A percentile compares a stretch with the other conserved stretches of the same genome.
phyloP scores from a whole-genome alignment of 2,797 vertebrate genomes.

The Argya squamiceps region DNA sequence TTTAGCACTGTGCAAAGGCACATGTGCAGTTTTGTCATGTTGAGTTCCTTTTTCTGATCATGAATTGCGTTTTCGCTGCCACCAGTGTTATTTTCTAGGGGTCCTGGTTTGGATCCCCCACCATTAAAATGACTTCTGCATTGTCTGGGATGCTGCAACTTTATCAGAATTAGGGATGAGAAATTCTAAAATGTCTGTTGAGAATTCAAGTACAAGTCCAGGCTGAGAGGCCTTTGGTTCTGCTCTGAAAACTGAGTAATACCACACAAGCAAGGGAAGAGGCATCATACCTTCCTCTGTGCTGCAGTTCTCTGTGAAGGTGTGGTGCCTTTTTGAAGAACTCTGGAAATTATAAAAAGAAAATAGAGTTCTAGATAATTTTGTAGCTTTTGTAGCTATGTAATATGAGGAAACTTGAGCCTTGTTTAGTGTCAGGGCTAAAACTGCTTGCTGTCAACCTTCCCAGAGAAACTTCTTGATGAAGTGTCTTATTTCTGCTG shows the following conservation, averaged over 20 bases:
- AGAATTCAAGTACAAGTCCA: neutral
- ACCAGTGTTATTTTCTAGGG: rapidly evolving
- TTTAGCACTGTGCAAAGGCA: neutral
- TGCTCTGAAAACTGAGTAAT: neutral
- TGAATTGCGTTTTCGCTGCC: neutral
- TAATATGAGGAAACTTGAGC: neutral
- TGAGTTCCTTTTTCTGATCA: neutral
- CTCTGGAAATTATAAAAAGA: neutral
- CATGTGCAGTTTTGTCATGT: rapidly evolving
- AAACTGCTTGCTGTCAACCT: neutral
- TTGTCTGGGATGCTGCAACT: neutral
- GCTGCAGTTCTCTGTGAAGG: neutral
- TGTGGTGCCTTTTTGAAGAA: neutral
- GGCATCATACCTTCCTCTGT: neutral
- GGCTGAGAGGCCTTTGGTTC: neutral
- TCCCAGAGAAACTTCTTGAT: neutral
- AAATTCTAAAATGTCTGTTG: neutral
- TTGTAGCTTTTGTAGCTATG: neutral
- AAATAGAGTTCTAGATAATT: neutral
- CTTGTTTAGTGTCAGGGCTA: neutral
- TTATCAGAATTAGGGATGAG: neutral
- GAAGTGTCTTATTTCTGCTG: neutral
- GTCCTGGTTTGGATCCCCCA: neutral
- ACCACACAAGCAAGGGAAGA: neutral
- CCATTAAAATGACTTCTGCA: neutral